Base-by-base conservation (phyloP, 2,888 invertebrate genomes). In the Cataglyphis livida region DNA sequence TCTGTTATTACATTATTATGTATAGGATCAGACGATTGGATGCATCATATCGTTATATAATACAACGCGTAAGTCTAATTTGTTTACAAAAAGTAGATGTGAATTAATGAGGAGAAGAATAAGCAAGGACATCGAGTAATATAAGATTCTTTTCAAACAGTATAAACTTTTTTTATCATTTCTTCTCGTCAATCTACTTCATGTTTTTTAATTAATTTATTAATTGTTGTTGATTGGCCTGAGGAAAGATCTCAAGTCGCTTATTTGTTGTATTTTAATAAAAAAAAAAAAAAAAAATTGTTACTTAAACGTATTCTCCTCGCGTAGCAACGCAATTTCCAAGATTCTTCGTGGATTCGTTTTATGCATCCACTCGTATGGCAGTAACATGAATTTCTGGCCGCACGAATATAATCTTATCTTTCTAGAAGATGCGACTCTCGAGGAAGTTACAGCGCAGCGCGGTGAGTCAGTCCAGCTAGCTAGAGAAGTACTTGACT, bases 1-100 rank as follows among this genome's bases (percentile, higher is more conserved):
- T 12, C n/a, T 32, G 18, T 65, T 3, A 18, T 28, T 18, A 15
- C n/a, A 32, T 44, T 59, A 44, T 79, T 44, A 15, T 25, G 2
- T 15, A 7, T 9, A 4, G 32, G n/a, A 51, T 66, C n/a, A 61
- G n/a, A 32, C 68, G 32, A 78, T 66, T 41, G 57, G 5, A 68
- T 44, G 25, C 12, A 44, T 32, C 12, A 15, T 32, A 21, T 2
- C 18, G 28, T 79, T 79, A 70, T 35, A 25, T 70, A 79, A 79
- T 44, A 7, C 41, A 10, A 57, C 21, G 21, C 12, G 18, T 18
- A 54, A 68, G 5, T 68, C 41, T 51, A 51, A 75, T 75, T 35
- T 66, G 41, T 76, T 76, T 65, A 54, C n/a, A 66, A 41, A 76
- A 76, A 76, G 28, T 65, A 54, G 12, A 54, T n/a, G 25, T 25